A percentile compares a stretch with the other conserved stretches of the same genome.
Conservation (phyloP, 2,113 vertebrate genomes). For the Antennarius striatus region DNA sequence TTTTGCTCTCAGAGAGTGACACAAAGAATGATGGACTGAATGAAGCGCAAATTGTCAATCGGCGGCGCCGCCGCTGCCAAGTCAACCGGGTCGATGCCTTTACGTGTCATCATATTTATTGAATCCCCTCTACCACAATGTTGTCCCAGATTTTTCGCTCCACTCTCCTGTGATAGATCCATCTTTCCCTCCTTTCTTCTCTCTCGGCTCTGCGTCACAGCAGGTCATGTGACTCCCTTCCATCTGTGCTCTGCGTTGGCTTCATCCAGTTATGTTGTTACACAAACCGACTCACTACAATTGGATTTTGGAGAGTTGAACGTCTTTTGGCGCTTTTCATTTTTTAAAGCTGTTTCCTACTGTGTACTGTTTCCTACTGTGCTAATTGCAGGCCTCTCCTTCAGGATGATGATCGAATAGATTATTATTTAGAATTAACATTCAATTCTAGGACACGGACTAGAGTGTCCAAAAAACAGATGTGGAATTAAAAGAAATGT, state of each 20-base stretch:
- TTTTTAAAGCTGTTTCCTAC: background rate
- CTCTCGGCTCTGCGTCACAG: slow-evolving; percentile 63
- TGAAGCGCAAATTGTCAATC: slow-evolving; percentile 38
- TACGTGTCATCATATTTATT: slow-evolving; percentile 19
- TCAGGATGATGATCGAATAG: slow-evolving; percentile 10
- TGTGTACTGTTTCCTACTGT: background rate
- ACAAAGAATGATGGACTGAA: slow-evolving; percentile 42
- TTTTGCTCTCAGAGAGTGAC: slow-evolving; percentile 51
- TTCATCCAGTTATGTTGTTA: slow-evolving; percentile 42
- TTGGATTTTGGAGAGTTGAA: slow-evolving; percentile 19
- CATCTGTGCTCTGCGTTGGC: slow-evolving; percentile 53
- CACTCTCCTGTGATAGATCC: slow-evolving; percentile 45
- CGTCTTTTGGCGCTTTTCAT: background rate
- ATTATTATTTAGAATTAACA: slow-evolving; percentile 31
- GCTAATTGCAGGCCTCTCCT: background rate
- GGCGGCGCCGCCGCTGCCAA: background rate
- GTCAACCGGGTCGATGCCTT: slow-evolving; percentile 3
- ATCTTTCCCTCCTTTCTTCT: slow-evolving; percentile 64
- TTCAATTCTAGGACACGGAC: slow-evolving; percentile 28
- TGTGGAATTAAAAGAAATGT: slow-evolving; percentile 23
- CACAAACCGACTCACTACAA: slow-evolving; percentile 32
- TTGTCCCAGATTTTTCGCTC: slow-evolving; percentile 43
- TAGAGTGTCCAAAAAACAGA: slow-evolving; percentile 14
- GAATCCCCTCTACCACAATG: slow-evolving; percentile 19
- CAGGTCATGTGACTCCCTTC: slow-evolving; percentile 66